phyloP scores from a whole-genome alignment of 2,888 invertebrate species.

The Lymantria monacha region DNA sequence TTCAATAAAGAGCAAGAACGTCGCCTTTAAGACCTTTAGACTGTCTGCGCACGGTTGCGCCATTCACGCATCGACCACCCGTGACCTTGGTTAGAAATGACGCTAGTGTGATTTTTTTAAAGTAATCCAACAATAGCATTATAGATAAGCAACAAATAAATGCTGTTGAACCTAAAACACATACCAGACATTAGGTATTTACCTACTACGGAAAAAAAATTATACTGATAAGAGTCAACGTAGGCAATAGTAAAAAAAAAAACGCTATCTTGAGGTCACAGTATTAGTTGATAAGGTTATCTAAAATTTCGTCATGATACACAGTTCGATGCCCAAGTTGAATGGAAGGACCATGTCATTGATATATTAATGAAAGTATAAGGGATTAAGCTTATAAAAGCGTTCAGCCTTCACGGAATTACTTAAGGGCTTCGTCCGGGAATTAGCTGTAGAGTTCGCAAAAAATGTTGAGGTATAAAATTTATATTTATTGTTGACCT shows the following conservation, averaged over 20 bases:
- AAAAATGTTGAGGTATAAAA: neutral
- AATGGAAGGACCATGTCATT: conserved; percentile 16
- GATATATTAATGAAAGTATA: neutral
- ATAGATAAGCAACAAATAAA: neutral
- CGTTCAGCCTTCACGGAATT: neutral
- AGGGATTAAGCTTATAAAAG: neutral
- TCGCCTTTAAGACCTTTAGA: too few species aligned
- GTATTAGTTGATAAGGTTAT: conserved; percentile 28
- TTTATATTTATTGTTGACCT: too few species aligned
- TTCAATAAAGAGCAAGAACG: too few species aligned
- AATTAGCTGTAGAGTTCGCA: neutral
- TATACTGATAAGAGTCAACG: neutral
- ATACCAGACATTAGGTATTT: neutral
- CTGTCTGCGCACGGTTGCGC: too few species aligned
- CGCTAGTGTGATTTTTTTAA: too few species aligned
- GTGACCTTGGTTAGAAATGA: too few species aligned
- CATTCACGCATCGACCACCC: too few species aligned
- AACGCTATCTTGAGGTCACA: conserved; percentile 21
- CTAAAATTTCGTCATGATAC: conserved; percentile 21
- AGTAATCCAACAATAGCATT: too few species aligned
- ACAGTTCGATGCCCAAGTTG: conserved; percentile 41
- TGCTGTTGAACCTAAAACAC: neutral
- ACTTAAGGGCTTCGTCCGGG: neutral
- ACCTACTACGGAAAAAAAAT: neutral
- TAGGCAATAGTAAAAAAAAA: conserved; percentile 23